These are phyloP conservation scores for Artemia sinica DNA, from an alignment of 2,888 invertebrate species.

Conservation along the genomic window DNA sequence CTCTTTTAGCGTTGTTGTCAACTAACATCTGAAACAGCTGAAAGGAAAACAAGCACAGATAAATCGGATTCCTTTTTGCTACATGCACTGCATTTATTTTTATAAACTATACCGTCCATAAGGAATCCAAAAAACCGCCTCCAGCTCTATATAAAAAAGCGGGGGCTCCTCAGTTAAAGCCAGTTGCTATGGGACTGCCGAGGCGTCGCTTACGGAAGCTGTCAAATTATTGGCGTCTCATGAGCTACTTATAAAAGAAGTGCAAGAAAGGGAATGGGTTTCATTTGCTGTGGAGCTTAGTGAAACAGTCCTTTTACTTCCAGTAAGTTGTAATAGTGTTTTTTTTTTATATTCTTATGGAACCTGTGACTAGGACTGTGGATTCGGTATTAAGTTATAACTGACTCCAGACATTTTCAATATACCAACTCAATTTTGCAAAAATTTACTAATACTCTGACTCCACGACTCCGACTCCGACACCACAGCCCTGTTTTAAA, in stretches of 20 bases:
- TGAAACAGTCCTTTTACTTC: background rate
- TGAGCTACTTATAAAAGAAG: background rate
- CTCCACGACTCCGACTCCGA: no score
- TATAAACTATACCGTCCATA: constrained; percentile 11
- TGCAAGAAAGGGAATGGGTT: background rate
- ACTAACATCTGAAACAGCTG: background rate
- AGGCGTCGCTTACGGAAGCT: background rate
- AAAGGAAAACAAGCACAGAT: background rate
- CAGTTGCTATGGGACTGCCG: background rate
- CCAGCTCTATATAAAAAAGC: constrained; percentile 7
- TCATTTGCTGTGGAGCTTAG: background rate
- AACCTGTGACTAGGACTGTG: no score
- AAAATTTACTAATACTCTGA: no score
- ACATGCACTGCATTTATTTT: constrained; percentile 9
- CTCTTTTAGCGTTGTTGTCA: background rate
- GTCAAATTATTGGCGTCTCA: background rate
- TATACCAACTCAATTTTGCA: no score
- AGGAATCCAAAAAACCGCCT: background rate
- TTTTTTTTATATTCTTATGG: no score
- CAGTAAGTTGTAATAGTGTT: background rate
- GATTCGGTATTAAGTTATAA: no score
- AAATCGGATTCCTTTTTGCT: constrained; percentile 5
- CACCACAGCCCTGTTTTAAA: no score
- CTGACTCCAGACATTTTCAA: no score
- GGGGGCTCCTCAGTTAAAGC: background rate